phyloP scores from a whole-genome alignment of 2,797 vertebrate species.

The Cheirogaleus major region DNA sequence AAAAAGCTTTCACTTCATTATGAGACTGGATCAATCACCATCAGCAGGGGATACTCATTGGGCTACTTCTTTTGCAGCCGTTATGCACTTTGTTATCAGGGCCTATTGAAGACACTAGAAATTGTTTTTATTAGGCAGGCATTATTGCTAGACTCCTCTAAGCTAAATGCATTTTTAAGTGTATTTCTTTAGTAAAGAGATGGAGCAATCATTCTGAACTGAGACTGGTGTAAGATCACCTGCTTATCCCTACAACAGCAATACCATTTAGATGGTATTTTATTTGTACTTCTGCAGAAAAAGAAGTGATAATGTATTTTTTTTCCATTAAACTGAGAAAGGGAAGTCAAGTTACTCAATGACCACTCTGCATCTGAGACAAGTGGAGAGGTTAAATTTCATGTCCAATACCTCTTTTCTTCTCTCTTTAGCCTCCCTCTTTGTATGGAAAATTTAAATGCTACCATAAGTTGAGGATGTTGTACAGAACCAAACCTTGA shows the following conservation, averaged over 20 bases:
- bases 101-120: conserved; percentile 58
- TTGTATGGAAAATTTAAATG: not conserved
- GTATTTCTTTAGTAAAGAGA: conserved; percentile 66
- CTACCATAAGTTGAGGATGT: not conserved
- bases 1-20: conserved; percentile 72
- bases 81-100: conserved; percentile 57
- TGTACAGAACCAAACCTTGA: not conserved
- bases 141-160: conserved; percentile 57
- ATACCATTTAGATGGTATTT: not conserved
- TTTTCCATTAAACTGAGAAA: conserved; percentile 40
- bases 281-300: conserved; percentile 40
- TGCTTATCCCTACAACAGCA: conserved; percentile 47
- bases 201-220: conserved; percentile 19
- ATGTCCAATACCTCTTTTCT: not conserved
- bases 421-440: not conserved
- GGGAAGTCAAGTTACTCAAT: not conserved
- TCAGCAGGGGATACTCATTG: conserved; percentile 53
- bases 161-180: conserved; percentile 63
- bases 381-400: not conserved
- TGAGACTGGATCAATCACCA: conserved; percentile 67
- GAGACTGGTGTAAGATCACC: not conserved
- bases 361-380: not conserved
- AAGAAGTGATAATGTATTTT: conserved; percentile 36
- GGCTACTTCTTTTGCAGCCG: conserved; percentile 27
- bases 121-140: conserved; percentile 73